phyloP scores from a whole-genome alignment of 2,888 invertebrate species.

The Amphipoea oculea region DNA sequence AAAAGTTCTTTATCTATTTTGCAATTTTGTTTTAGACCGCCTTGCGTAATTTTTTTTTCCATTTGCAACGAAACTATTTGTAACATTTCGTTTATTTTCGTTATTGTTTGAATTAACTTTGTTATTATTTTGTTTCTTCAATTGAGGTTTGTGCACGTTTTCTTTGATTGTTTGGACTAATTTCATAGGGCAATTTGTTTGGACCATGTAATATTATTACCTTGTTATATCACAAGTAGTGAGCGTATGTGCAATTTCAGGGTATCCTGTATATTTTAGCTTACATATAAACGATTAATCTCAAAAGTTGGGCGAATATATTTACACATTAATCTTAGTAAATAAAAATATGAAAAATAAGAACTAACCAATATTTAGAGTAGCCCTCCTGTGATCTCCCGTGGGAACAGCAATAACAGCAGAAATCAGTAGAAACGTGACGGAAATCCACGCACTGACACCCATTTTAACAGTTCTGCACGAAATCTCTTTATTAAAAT shows the following conservation, averaged over 20 bases:
- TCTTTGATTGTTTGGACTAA: conserved; percentile 16
- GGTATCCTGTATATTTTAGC: background rate
- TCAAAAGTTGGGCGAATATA: background rate
- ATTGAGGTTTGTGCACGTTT: conserved; percentile 38
- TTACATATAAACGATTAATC: background rate
- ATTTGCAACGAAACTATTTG: conserved; percentile 68
- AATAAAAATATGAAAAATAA: conserved; percentile 9
- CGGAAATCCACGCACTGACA: conserved; percentile 86
- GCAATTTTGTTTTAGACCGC: conserved; percentile 79
- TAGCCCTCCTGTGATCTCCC: conserved; percentile 77
- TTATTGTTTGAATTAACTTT: conserved; percentile 38
- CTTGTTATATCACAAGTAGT: conserved; percentile 17
- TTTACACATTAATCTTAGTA: background rate
- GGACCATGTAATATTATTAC: conserved; percentile 39
- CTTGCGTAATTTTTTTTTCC: conserved; percentile 81
- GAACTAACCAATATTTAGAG: conserved; percentile 79
- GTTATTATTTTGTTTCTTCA: conserved; percentile 37
- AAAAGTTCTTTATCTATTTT: conserved; percentile 82
- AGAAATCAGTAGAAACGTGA: conserved; percentile 83
- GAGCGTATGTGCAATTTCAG: background rate
- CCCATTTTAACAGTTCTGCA: conserved; percentile 81
- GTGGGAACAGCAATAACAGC: conserved; percentile 82
- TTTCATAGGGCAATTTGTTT: conserved; percentile 24
- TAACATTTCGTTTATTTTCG: conserved; percentile 29
- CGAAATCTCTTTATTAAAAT: conserved; percentile 64